Percentiles rank a stretch among this genome's conserved stretches.
Conservation (phyloP, 2,888 invertebrate species). For the Fragum sueziense region DNA sequence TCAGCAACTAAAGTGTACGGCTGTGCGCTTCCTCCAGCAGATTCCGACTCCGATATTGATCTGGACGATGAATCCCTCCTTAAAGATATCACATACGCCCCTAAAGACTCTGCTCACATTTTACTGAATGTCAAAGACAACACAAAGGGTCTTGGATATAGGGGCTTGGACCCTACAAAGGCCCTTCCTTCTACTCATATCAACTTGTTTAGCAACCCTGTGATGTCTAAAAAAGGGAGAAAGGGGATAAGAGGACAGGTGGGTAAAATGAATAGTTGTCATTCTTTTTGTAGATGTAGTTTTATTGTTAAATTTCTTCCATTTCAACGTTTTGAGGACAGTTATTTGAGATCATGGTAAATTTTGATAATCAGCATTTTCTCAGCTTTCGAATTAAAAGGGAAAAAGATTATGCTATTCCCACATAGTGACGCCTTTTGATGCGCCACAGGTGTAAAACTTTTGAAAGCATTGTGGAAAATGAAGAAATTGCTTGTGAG, state of each 20-base stretch:
- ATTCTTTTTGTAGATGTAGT: too few relatives aligned
- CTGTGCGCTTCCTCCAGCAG: conserved; percentile 72
- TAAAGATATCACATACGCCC: conserved; percentile 78
- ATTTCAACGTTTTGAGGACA: too few relatives aligned
- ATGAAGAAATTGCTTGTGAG: too few relatives aligned
- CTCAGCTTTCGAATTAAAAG: too few relatives aligned
- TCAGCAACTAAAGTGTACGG: conserved; percentile 74
- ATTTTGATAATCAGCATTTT: too few relatives aligned
- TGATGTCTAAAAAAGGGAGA: conserved; percentile 59
- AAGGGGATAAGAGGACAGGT: conserved; percentile 80
- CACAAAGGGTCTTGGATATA: conserved; percentile 84
- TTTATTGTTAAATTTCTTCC: too few relatives aligned
- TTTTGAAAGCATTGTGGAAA: too few relatives aligned
- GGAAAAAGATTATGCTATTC: too few relatives aligned
- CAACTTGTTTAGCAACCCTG: conserved; percentile 69
- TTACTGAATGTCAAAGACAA: conserved; percentile 90
- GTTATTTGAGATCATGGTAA: too few relatives aligned
- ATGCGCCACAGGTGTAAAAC: too few relatives aligned
- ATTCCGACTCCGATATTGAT: conserved; percentile 52
- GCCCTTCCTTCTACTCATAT: conserved; percentile 74
- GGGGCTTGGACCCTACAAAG: conserved; percentile 74
- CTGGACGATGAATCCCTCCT: conserved; percentile 66
- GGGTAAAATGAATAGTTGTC: too few relatives aligned
- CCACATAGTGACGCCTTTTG: too few relatives aligned
- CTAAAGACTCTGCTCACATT: conserved; percentile 85